These are phyloP conservation scores for Ochotona curzoniae DNA, from an alignment of 2,113 vertebrate species.

Conservation along the genomic window DNA sequence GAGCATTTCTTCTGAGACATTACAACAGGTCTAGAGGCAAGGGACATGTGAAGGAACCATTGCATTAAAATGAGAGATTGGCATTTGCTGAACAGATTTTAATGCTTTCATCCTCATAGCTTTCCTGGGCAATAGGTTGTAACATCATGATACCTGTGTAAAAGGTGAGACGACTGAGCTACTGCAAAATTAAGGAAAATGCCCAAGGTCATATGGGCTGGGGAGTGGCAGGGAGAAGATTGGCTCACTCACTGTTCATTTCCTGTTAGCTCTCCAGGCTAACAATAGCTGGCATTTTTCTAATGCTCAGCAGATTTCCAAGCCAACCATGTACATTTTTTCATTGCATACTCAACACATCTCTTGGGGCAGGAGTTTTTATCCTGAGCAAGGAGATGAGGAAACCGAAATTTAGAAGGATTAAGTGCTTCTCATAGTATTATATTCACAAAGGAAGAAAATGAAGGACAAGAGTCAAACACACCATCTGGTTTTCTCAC, in stretches of 20 bases:
- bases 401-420: constrained; percentile 53
- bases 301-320: constrained; percentile 28
- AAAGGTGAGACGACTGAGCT: background rate
- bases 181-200: constrained; percentile 18
- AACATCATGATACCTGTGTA: constrained; percentile 12
- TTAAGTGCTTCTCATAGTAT: constrained; percentile 15
- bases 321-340: background rate
- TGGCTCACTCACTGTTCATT: background rate
- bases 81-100: background rate
- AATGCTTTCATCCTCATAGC: constrained; percentile 28
- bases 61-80: background rate
- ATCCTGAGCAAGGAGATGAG: background rate
- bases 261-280: background rate
- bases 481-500: background rate
- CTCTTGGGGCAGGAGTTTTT: constrained; percentile 8
- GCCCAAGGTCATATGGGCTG: background rate
- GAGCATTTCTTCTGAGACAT: constrained; percentile 25
- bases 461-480: constrained; percentile 32
- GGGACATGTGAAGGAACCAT: background rate
- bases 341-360: background rate
- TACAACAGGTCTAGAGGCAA: constrained; percentile 31
- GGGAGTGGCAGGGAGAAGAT: background rate
- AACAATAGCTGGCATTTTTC: constrained; percentile 23
- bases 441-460: background rate
- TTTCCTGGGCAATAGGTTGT: background rate